phyloP scores from a whole-genome alignment of 2,888 invertebrate genomes.

The Philopedon plagiatum region DNA sequence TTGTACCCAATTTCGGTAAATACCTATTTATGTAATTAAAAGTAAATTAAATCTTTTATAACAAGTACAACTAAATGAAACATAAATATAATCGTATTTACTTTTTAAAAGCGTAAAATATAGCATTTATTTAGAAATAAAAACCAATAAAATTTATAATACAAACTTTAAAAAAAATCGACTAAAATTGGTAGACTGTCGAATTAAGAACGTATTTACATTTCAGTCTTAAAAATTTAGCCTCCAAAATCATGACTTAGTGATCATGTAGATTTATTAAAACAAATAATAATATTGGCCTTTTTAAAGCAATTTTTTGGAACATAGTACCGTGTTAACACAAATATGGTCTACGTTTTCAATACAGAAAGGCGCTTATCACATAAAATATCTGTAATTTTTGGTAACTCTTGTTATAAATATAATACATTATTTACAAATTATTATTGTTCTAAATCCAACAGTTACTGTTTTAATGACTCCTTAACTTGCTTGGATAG shows the following conservation, averaged over 20 bases:
- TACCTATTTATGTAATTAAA: not conserved
- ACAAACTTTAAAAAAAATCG: not conserved
- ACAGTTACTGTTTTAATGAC: conserved; percentile 70
- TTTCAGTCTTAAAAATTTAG: conserved; percentile 18
- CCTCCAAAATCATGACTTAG: not conserved
- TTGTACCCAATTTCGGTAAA: not conserved
- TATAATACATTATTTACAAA: not conserved
- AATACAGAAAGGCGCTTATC: not conserved
- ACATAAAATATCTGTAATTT: not conserved
- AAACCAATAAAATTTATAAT: not conserved
- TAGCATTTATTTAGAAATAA: not conserved
- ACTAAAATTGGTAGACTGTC: not conserved
- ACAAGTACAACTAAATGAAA: not conserved
- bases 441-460: conserved; percentile 20
- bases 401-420: conserved; percentile 8
- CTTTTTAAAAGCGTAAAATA: conserved; percentile 2
- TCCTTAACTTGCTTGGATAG: conserved; percentile 83
- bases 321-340: not conserved
- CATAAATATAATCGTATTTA: not conserved
- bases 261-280: not conserved
- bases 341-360: not conserved
- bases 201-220: not conserved
- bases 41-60: not conserved
- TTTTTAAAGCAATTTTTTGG: not conserved
- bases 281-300: conserved; percentile 16